Base-by-base conservation (phyloP, 2,113 vertebrate species). In the Elgaria multicarinata region DNA sequence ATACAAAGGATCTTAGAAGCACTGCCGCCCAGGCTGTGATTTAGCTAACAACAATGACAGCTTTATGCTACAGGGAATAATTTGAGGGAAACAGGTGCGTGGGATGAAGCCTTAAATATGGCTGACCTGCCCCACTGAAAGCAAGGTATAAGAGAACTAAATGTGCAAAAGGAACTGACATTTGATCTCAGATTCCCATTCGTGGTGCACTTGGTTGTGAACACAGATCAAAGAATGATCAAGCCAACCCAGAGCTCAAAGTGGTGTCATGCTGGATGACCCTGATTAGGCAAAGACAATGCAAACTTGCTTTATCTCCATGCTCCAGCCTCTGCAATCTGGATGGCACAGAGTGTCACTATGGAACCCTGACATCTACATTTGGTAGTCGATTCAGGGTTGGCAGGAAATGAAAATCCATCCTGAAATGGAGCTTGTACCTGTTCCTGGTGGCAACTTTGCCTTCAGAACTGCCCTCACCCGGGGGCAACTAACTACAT, bases 401-500 rank as follows among this genome's bases (percentile, higher is more conserved):
- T 92, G 75, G 87, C 87, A 92, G 90, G 82, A 91, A 64, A 3
- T 3, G 18, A 3, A 81, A 39, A 39, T 50, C 31, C 5, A 3
- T 62, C 64, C 22, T 67, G 46, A 33, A 22, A 10, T 42, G 42
- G 18, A 46, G 46, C 33, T 4, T 53, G 0, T 10, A 46, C 36
- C 36, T 3, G 10, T 66, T 53, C 20, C 62, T 42, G 72, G 14
- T 72, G 62, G 31, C 28, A 3, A 20, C 33, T 44, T 55, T 86
- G 26, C 64, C 26, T 22, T 13, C 14, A 77, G 31, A 58, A 55
- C 79, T 75, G 8, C 53, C 66, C n/a, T 74, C 9, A 46, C 42
- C 85, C 85, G 9, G 44, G 74, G 86, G 75, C 84, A 92, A 86
- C 93, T 85, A 92, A 86, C 93, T 85, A 46, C 16, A 62, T 26